Conservation (phyloP, 2,797 vertebrate species). For the Poecile montanus region DNA sequence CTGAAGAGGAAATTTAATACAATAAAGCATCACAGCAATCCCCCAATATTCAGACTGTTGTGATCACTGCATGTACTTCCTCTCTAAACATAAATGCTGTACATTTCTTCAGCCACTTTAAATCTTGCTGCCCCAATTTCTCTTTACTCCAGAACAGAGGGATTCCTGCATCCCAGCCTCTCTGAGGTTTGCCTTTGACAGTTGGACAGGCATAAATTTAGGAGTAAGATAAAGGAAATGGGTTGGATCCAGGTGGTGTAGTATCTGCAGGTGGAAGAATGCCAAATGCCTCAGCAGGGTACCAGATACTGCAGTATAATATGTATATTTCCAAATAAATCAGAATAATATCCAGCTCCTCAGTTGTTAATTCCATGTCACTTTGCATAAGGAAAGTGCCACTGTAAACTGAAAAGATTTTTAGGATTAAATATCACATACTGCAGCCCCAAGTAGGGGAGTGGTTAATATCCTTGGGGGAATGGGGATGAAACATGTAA, state of each 20-base stretch:
- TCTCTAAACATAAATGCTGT: neutral
- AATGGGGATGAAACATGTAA: neutral
- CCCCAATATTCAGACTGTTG: neutral
- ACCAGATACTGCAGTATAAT: neutral
- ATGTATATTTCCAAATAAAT: neutral
- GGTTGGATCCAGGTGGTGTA: neutral
- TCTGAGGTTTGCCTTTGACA: slow-evolving; percentile 12
- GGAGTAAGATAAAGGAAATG: neutral
- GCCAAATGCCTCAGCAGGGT: neutral
- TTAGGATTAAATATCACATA: neutral
- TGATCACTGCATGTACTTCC: neutral
- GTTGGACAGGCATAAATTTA: slow-evolving; percentile 1
- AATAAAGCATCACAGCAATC: neutral
- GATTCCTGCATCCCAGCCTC: neutral
- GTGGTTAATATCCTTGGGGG: neutral
- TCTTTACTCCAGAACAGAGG: neutral
- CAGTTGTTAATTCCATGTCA: neutral
- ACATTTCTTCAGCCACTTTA: neutral
- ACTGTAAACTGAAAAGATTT: neutral
- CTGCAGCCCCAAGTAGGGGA: neutral
- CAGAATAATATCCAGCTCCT: neutral
- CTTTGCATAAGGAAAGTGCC: neutral
- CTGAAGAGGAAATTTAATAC: neutral
- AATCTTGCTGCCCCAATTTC: neutral
- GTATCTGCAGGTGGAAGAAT: neutral